Conservation (phyloP, 2,113 vertebrate species). For the Brevimyrus niger region DNA sequence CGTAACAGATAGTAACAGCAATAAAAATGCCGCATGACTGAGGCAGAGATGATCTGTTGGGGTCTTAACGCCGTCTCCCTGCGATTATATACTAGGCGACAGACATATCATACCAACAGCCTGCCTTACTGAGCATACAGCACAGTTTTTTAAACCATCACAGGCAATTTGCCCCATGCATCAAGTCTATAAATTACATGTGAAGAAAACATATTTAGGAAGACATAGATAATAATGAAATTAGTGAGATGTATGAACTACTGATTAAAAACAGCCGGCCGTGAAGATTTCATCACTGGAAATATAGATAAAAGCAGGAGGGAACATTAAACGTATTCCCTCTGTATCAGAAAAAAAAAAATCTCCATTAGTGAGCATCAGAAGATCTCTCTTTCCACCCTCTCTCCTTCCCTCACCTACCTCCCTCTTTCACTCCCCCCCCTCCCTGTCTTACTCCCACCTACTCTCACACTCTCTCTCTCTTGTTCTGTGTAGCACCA, state of each 20-base stretch:
- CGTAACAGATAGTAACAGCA: neutral
- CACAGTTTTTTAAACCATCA: neutral
- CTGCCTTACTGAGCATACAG: neutral
- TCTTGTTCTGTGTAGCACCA: neutral
- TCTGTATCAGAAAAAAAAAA: neutral
- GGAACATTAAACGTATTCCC: neutral
- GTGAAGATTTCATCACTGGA: neutral
- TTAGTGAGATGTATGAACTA: neutral
- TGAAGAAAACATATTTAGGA: constrained; percentile 6
- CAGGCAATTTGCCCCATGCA: neutral
- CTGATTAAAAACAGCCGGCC: constrained; percentile 1
- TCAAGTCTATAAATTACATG: neutral
- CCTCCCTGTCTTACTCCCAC: neutral
- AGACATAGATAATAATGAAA: constrained; percentile 1
- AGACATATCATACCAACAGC: neutral
- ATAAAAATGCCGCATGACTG: neutral
- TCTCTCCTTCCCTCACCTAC: neutral
- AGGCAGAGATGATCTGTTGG: neutral
- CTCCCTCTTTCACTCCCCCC: neutral
- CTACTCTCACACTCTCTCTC: neutral
- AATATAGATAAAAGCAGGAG: neutral
- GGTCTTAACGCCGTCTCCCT: neutral
- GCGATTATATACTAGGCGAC: neutral
- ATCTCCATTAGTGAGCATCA: constrained; percentile 7
- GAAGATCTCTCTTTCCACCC: neutral